Evolutionary conservation across 2,888 invertebrate species (phyloP).

Genomic region (Eustalomyia histrio): DNA sequence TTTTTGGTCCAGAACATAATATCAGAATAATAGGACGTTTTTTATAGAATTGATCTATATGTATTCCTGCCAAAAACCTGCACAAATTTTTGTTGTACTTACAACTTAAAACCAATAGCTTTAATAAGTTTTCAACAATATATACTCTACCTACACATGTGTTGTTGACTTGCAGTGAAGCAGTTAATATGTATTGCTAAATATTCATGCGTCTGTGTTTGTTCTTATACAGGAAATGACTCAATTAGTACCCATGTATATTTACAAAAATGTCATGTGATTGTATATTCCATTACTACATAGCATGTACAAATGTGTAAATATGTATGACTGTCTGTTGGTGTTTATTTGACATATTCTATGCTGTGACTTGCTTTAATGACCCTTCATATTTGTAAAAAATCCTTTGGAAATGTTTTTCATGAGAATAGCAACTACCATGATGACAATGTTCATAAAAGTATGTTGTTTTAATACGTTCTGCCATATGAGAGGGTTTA

Average conservation of each 20-base stretch:
- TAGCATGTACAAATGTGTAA: neutral
- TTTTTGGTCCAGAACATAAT: no score
- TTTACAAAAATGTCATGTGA: constrained; percentile 15
- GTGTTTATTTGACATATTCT: constrained; percentile 48
- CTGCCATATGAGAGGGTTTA: constrained; percentile 5
- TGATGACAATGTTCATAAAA: constrained; percentile 25
- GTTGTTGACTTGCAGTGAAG: neutral
- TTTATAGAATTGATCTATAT: no score
- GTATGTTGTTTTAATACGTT: constrained; percentile 14
- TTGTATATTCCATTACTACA: neutral
- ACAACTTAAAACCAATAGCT: neutral
- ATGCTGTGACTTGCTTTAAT: constrained; percentile 58
- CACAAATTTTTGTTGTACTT: no score
- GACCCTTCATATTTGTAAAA: constrained; percentile 57
- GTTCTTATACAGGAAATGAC: constrained; percentile 51
- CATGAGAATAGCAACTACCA: constrained; percentile 33
- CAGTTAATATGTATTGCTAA: neutral
- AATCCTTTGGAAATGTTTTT: constrained; percentile 19
- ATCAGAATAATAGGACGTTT: no score
- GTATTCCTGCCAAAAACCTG: no score
- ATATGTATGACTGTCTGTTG: constrained; percentile 2
- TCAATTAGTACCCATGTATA: constrained; percentile 53
- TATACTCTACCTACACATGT: neutral
- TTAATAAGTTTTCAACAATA: neutral
- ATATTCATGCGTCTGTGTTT: constrained; percentile 2